phyloP scores from a whole-genome alignment of 2,113 vertebrate genomes.

The Platycercus adscitus region DNA sequence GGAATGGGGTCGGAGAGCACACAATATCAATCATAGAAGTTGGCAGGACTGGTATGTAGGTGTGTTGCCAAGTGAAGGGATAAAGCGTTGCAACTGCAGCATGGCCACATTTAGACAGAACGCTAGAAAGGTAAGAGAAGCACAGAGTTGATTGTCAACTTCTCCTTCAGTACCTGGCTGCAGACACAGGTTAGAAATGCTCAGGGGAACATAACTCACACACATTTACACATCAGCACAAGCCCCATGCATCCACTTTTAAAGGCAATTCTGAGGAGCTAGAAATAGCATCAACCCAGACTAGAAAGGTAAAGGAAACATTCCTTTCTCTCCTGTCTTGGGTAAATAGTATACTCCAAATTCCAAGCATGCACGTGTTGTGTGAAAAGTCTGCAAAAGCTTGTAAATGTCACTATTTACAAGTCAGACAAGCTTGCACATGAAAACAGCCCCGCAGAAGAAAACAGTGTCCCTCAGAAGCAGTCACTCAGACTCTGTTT shows the following conservation, averaged over 20 bases:
- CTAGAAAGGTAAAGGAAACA: background rate
- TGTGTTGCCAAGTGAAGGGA: constrained; percentile 99
- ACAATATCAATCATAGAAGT: constrained; percentile 95
- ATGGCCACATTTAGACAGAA: constrained; percentile 92
- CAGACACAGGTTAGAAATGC: background rate
- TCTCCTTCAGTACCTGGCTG: background rate
- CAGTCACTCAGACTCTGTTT: background rate
- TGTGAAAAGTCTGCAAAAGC: background rate
- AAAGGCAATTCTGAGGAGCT: background rate
- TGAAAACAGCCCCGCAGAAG: background rate
- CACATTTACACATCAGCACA: background rate
- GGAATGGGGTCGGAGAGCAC: constrained; percentile 96
- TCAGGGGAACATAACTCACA: background rate
- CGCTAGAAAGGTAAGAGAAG: constrained; percentile 75
- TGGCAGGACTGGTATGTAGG: constrained; percentile 94
- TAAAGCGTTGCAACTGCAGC: constrained; percentile 92
- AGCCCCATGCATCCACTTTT: background rate
- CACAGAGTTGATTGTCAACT: constrained; percentile 9
- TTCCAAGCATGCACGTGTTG: background rate
- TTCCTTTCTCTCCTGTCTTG: background rate
- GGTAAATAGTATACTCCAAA: background rate
- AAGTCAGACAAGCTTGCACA: background rate
- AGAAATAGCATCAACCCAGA: background rate
- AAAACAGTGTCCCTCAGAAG: background rate
- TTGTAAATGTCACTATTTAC: background rate